phyloP scores from a whole-genome alignment of 2,888 invertebrate species.

The Spilosoma lubricipeda region DNA sequence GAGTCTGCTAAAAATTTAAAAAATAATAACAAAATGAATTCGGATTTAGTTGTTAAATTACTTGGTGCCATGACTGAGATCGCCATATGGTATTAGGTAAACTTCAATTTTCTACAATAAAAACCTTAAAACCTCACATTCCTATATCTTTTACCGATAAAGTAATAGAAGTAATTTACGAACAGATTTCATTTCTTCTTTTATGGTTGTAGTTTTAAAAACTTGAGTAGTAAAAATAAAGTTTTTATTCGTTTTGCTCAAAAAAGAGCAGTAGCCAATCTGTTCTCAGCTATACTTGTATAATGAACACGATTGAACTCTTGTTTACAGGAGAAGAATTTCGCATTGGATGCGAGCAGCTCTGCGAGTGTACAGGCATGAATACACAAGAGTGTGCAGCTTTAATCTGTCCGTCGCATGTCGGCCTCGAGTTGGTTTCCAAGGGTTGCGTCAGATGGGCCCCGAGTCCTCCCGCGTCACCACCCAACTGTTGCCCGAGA shows the following conservation, averaged over 20 bases:
- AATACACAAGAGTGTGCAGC: slow-evolving; percentile 90
- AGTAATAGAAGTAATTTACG: background rate
- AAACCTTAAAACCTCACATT: too few species aligned
- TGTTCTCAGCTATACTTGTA: background rate
- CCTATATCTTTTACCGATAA: too few species aligned
- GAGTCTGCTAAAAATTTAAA: too few species aligned
- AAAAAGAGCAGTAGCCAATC: background rate
- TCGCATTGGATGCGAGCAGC: slow-evolving; percentile 92
- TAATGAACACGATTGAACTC: background rate
- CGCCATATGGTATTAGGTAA: too few species aligned
- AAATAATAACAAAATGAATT: too few species aligned
- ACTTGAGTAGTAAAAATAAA: background rate
- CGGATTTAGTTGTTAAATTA: too few species aligned
- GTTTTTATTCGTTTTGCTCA: background rate
- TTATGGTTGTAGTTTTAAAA: background rate
- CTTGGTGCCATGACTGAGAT: background rate
- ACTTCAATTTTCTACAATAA: too few species aligned
- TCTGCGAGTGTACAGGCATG: slow-evolving; percentile 91
- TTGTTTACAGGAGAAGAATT: slow-evolving; percentile 88
- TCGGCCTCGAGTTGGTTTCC: slow-evolving; percentile 94
- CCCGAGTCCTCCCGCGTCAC: slow-evolving; percentile 90
- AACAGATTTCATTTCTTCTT: background rate
- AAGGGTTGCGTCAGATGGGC: slow-evolving; percentile 95
- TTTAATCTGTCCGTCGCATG: slow-evolving; percentile 93
- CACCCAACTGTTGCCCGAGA: slow-evolving; percentile 94